Percentiles rank a stretch among this genome's conserved stretches.
Conservation (phyloP, 2,888 invertebrate species). For the Epistrophe eligans region DNA sequence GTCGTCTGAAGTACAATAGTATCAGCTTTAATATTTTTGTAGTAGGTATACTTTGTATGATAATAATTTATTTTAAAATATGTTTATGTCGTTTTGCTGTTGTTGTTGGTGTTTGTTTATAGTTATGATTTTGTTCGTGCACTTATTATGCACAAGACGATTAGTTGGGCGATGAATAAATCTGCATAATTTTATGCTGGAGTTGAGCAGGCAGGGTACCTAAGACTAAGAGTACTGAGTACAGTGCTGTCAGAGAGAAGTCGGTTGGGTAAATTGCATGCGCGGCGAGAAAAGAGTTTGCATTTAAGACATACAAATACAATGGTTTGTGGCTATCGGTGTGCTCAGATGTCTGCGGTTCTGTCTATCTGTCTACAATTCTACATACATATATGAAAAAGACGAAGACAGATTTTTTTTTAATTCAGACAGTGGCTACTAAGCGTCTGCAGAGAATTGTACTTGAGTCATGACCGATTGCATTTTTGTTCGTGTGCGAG, state of each 20-base stretch:
- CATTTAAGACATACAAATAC: constrained; percentile 10
- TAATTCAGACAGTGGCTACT: constrained; percentile 44
- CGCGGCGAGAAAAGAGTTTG: constrained; percentile 27
- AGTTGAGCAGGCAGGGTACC: constrained; percentile 12
- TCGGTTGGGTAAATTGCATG: constrained; percentile 5
- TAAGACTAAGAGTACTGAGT: too few relatives aligned
- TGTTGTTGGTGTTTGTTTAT: constrained; percentile 2
- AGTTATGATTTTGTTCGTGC: not conserved
- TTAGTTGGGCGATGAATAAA: constrained; percentile 63
- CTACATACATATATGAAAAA: constrained; percentile 10
- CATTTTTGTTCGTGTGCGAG: constrained; percentile 35
- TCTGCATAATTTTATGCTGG: constrained; percentile 68
- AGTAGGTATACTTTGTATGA: not conserved
- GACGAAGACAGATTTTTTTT: constrained; percentile 17
- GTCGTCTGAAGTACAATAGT: constrained; percentile 38
- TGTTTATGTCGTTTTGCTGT: constrained; percentile 19
- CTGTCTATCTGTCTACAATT: constrained; percentile 40
- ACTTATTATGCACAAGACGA: constrained; percentile 54
- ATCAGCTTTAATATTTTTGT: constrained; percentile 22
- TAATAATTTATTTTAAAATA: constrained; percentile 39
- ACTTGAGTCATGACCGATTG: constrained; percentile 47
- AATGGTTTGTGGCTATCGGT: constrained; percentile 32
- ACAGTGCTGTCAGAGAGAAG: not conserved
- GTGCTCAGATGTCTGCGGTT: constrained; percentile 53
- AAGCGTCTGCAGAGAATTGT: constrained; percentile 41